Conservation (phyloP, 53 echinoderm and acorn worm genomes). For the Stichopus horrens region DNA sequence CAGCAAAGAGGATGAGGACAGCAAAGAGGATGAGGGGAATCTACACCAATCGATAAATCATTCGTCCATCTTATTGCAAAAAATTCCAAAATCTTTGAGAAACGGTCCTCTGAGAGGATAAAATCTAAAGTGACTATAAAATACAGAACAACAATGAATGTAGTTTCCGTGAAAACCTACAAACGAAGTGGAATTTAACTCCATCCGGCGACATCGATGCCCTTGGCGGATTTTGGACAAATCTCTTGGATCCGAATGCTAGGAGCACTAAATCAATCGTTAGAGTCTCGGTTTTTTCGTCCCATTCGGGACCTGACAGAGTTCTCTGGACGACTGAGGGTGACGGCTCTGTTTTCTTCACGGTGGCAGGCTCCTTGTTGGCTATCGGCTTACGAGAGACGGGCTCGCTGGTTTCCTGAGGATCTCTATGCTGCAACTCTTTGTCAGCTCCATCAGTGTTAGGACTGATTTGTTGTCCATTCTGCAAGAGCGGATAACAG, state of each 20-base stretch:
- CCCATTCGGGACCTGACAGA: not conserved
- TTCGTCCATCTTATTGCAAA: no score
- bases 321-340: not conserved
- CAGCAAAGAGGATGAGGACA: no score
- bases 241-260: slow-evolving; percentile 56
- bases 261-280: slow-evolving; percentile 51
- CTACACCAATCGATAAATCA: no score
- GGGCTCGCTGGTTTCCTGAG: not conserved
- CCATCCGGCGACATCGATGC: slow-evolving; percentile 49
- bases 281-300: slow-evolving; percentile 3
- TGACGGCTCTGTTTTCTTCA: not conserved
- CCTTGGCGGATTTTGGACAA: slow-evolving; percentile 4
- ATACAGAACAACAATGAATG: no score
- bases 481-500: not conserved
- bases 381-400: not conserved
- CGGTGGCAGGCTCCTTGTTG: not conserved
- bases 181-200: slow-evolving; percentile 49
- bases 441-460: not conserved
- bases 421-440: no score
- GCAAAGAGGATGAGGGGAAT: no score
- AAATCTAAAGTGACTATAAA: no score
- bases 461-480: not conserved
- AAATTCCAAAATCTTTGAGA: no score
- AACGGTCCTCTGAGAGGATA: no score
- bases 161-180: no score